These are phyloP conservation scores for Drosophila fungiperda DNA, from an alignment of 2,888 invertebrate species.

Conservation along the genomic window DNA sequence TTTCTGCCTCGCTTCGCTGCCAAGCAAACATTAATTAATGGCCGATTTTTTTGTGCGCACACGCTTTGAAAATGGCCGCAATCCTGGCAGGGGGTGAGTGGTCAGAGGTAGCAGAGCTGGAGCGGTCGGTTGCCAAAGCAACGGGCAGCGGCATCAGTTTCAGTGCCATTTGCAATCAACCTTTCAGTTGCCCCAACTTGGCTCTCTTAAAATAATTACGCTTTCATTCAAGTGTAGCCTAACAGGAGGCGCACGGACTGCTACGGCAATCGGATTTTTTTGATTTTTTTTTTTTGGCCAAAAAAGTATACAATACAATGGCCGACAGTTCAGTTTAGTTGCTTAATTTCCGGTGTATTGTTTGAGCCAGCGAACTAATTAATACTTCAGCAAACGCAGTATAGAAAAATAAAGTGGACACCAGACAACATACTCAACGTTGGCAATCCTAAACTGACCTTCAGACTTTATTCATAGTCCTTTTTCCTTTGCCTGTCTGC, in stretches of 20 bases:
- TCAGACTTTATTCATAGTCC: conserved; percentile 21
- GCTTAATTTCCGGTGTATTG: conserved; percentile 79
- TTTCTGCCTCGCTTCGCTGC: conserved; percentile 30
- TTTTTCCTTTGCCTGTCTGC: conserved; percentile 32
- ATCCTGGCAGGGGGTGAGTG: background rate
- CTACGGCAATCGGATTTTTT: background rate
- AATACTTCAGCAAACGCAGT: conserved; percentile 68
- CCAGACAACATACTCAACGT: conserved; percentile 34
- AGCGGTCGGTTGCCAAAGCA: conserved; percentile 33
- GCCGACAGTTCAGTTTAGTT: conserved; percentile 57
- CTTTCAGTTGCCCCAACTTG: background rate
- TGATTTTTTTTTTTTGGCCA: conserved; percentile 17
- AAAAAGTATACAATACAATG: conserved; percentile 35
- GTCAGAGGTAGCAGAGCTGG: conserved; percentile 11
- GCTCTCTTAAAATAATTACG: conserved; percentile 53
- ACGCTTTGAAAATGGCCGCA: conserved; percentile 12
- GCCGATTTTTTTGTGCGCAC: conserved; percentile 20
- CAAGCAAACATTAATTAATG: conserved; percentile 70
- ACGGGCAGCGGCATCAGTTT: conserved; percentile 20
- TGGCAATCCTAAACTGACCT: conserved; percentile 32
- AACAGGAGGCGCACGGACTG: conserved; percentile 27
- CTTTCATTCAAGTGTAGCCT: conserved; percentile 54
- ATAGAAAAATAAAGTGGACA: conserved; percentile 44
- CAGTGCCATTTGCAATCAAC: background rate
- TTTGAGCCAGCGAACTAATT: conserved; percentile 74